Base-by-base conservation (phyloP, 2,888 invertebrate genomes). In the Siphlonurus alternatus region DNA sequence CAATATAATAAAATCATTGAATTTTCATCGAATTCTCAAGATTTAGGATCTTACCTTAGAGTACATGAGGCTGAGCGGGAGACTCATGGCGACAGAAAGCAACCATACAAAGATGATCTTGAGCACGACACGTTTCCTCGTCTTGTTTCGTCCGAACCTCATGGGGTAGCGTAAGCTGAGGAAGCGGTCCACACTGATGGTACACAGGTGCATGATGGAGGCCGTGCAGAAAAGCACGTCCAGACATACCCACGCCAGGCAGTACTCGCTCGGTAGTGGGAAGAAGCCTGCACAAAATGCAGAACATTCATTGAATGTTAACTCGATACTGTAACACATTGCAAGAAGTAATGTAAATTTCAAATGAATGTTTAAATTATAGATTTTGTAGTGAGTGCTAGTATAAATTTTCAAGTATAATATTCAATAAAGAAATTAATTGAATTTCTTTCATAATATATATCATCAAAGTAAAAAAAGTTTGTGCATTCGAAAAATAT, bases 141-240 rank as follows among this genome's bases (percentile, higher is more conserved):
- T 93, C 74, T 93, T 93, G 75, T 93, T 92, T 63, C 93, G 80
- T 51, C 92, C 92, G 71, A 92, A 93, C 72, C 89, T 86, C 89
- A 97, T 93, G 0, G 96, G 96, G 72, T 93, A 93, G 23, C 93
- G 83, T 64, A 93, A 82, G 24, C 93, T 93, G 61, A 95, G 83
- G 76, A 93, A 96, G 72, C 96, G 85, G 78, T 97, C 97, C 67
- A 97, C 87, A 68, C 95, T 94, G 74, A 97, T 96, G 56, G 95
- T 96, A 74, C 96, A 96, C 59, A 97, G 81, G 75, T 98, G 97
- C 85, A 97, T 91, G 71, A 97, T 97, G 69, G 94, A 94, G 1
- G 96, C 93, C 0, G 97, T 97, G 76, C 97, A 97, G 74, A 95
- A 93, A 1, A 97, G 79, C 1, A 97, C 96, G 77, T 97, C 97